Base-by-base conservation (phyloP, 2,797 vertebrate species). In the Sebastes taczanowskii region DNA sequence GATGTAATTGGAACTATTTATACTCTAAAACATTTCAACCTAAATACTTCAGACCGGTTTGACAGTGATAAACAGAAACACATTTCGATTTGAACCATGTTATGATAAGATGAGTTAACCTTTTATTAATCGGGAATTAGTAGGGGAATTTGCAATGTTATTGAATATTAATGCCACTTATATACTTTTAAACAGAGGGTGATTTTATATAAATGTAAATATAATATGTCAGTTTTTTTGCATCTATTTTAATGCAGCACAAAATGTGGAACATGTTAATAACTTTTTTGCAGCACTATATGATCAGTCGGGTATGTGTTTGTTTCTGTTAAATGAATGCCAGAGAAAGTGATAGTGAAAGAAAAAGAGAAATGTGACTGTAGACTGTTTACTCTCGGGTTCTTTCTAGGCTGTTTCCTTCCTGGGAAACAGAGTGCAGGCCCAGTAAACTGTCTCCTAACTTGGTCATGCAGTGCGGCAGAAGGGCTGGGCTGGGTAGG, bases 371-470 rank as follows among this genome's bases (percentile, higher is more conserved):
- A 63, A 38, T 81, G 42, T 42, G 42, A 35, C 74, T 49, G 59
- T 59, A 64, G 66, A 62, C 59, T 82, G 81, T 92, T 92, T 92
- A 89, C 77, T 77, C 79, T 82, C 59, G 13, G 32, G 59, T 72
- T 84, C 80, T 78, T 80, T 66, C 63, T 35, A 34, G 42, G 22
- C 70, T 27, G 77, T 85, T 88, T 91, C 89, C 90, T 86, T 92
- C 72, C 80, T 86, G 78, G 86, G 90, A 90, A 87, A 81, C 70
- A 74, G 69, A 93, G 79, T 18, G 92, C 95, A 95, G 79, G 16
- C 82, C 66, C 87, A 69, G 74, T 87, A 83, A 91, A 95, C 91
- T 88, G 94, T 96, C 94, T 96, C 97, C 97, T 97, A 97, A 97
- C 94, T 96, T 97, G 97, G 96, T 91, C 96, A 97, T 95, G 83